Conservation (phyloP, 2,797 vertebrate species). For the Amblyopsis hoosieri region DNA sequence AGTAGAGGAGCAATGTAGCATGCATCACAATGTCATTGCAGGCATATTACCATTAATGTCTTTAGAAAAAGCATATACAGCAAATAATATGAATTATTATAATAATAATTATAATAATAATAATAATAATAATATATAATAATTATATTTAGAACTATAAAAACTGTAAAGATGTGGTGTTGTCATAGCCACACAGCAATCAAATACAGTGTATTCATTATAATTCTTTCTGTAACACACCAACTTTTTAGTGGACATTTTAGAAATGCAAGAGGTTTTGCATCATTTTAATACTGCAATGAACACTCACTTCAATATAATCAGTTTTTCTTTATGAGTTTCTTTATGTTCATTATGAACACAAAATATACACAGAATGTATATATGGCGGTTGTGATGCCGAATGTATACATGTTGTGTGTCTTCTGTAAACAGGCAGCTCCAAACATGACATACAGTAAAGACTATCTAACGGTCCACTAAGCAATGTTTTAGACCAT, state of each 20-base stretch:
- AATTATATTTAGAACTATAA: conserved; percentile 26
- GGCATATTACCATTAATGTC: conserved; percentile 73
- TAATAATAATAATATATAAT: conserved; percentile 26
- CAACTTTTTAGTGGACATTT: conserved; percentile 44
- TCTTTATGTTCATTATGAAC: conserved; percentile 57
- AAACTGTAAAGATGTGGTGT: conserved; percentile 66
- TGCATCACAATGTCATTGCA: conserved; percentile 78
- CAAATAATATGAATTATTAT: conserved; percentile 29
- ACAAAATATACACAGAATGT: conserved; percentile 58
- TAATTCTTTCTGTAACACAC: conserved; percentile 40
- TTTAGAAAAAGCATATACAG: conserved; percentile 70
- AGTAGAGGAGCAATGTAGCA: conserved; percentile 71
- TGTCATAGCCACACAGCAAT: conserved; percentile 57
- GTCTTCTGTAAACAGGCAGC: conserved; percentile 68
- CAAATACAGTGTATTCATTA: conserved; percentile 40
- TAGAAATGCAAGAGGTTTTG: conserved; percentile 47
- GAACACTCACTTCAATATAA: conserved; percentile 64
- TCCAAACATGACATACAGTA: conserved; percentile 57
- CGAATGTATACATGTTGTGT: conserved; percentile 38
- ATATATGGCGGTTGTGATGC: conserved; percentile 38
- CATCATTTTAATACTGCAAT: conserved; percentile 66
- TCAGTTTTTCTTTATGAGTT: conserved; percentile 43
- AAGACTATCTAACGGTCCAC: conserved; percentile 50
- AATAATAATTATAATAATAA: conserved; percentile 32
- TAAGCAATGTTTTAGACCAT: too few species aligned